These are phyloP conservation scores for Struthidea cinerea DNA, from an alignment of 2,113 vertebrate genomes.

Conservation along the genomic window DNA sequence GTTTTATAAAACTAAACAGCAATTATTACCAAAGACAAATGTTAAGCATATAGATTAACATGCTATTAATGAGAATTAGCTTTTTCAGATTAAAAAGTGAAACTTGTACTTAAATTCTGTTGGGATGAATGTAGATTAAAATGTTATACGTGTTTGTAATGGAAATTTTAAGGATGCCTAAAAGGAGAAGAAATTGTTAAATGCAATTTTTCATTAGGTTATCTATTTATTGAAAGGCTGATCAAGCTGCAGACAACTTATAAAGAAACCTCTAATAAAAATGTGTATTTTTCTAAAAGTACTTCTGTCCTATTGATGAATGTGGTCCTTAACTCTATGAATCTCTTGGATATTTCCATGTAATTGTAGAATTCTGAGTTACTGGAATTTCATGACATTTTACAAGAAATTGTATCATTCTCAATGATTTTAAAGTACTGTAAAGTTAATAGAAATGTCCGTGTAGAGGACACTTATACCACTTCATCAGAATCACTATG, in stretches of 20 bases:
- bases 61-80: constrained; percentile 32
- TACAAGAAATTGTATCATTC: neutral
- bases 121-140: neutral
- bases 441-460: neutral
- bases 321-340: neutral
- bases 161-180: neutral
- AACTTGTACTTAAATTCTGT: neutral
- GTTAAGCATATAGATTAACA: constrained; percentile 54
- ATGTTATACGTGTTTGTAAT: neutral
- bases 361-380: neutral
- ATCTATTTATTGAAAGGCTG: neutral
- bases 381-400: neutral
- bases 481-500: neutral
- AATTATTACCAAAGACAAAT: constrained; percentile 70
- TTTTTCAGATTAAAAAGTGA: constrained; percentile 50
- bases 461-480: neutral
- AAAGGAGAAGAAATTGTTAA: neutral
- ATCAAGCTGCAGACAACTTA: neutral
- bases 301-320: neutral
- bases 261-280: neutral
- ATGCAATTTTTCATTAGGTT: neutral
- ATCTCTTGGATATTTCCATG: neutral
- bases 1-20: constrained; percentile 64
- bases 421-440: neutral
- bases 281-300: neutral